Evolutionary conservation across 1,140 invertebrate species (phyloP).

Genomic region (Philopotamus ludificatus): DNA sequence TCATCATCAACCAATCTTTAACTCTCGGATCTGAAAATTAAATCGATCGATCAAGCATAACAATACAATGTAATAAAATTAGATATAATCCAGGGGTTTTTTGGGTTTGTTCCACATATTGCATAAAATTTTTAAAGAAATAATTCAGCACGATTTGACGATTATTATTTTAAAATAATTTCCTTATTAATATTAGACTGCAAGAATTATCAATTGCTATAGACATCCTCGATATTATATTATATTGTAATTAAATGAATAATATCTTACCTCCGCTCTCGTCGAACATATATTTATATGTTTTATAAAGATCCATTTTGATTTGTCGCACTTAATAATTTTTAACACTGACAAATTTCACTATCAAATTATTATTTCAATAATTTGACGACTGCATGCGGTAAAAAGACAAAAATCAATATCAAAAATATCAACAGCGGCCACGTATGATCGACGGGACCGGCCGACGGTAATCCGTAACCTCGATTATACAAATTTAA

Average conservation of each 20-base stretch:
- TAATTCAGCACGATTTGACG: no score
- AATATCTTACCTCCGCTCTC: slow-evolving; percentile 49
- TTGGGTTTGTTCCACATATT: not conserved
- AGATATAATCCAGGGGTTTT: not conserved
- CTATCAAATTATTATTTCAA: no score
- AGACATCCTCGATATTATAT: no score
- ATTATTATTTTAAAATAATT: no score
- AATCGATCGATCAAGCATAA: not conserved
- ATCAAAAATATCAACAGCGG: slow-evolving; percentile 23
- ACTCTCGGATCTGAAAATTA: slow-evolving; percentile 59
- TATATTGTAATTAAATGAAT: no score
- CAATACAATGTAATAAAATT: slow-evolving; percentile 4
- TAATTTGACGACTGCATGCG: slow-evolving; percentile 29
- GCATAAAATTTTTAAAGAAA: not conserved
- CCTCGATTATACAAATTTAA: not conserved
- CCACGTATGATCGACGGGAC: slow-evolving; percentile 21
- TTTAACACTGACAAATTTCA: no score
- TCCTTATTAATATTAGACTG: no score
- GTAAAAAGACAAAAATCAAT: slow-evolving; percentile 29
- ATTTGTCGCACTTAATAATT: no score
- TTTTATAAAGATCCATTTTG: not conserved
- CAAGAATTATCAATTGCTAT: no score
- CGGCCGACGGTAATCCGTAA: not conserved
- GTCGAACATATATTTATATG: slow-evolving; percentile 47
- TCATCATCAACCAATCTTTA: slow-evolving; percentile 60